These are phyloP conservation scores for Drosophila differens DNA, from an alignment of 2,888 invertebrate species.

Conservation along the genomic window DNA sequence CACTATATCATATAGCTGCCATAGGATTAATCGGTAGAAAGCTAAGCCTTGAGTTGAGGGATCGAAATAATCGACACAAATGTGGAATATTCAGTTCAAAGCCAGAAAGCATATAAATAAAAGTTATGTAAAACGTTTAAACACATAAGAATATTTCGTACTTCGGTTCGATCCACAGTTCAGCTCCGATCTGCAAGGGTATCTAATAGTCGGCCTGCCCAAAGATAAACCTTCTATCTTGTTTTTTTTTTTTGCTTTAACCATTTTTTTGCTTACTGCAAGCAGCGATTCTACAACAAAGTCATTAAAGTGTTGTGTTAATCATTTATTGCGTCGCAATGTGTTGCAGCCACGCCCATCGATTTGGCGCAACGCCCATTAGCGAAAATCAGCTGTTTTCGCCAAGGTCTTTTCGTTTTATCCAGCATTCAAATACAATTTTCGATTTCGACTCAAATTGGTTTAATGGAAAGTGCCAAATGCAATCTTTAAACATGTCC, in stretches of 20 bases:
- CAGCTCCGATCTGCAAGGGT: background rate
- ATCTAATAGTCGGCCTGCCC: background rate
- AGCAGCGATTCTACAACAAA: constrained; percentile 74
- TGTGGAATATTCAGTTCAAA: background rate
- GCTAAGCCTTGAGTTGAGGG: background rate
- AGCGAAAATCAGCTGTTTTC: constrained; percentile 69
- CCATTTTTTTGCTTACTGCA: constrained; percentile 49
- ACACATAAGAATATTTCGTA: background rate
- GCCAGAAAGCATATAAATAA: background rate
- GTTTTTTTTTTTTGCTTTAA: constrained; percentile 19
- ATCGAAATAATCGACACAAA: background rate
- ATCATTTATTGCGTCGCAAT: constrained; percentile 73
- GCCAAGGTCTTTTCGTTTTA: constrained; percentile 33
- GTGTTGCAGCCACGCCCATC: constrained; percentile 60
- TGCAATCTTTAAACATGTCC: constrained; percentile 43
- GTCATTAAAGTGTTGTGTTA: constrained; percentile 73
- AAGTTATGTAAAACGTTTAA: background rate
- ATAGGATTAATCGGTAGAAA: background rate
- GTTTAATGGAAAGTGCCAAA: constrained; percentile 50
- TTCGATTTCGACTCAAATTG: constrained; percentile 44
- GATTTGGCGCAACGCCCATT: constrained; percentile 45
- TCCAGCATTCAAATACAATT: constrained; percentile 27
- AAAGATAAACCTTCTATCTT: background rate
- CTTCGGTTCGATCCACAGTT: background rate
- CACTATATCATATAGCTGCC: background rate